phyloP scores from a whole-genome alignment of 2,113 vertebrate species.

The Cygnus buccinator region DNA sequence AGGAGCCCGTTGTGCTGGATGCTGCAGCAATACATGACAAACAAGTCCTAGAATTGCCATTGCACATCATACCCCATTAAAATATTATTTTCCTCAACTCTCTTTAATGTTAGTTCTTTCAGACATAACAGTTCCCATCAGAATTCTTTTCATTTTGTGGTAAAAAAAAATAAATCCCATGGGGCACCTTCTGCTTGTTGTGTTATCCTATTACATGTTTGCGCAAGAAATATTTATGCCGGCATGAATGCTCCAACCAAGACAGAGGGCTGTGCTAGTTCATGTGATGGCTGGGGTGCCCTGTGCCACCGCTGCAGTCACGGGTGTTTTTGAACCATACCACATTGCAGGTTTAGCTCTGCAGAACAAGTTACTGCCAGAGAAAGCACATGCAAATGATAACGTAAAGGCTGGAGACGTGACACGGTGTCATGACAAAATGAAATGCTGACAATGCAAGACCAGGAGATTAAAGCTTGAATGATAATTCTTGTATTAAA shows the following conservation, averaged over 20 bases:
- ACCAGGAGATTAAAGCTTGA: not conserved
- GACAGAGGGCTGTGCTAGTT: not conserved
- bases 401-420: not conserved
- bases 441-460: not conserved
- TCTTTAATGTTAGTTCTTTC: not conserved
- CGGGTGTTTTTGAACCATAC: not conserved
- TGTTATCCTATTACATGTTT: not conserved
- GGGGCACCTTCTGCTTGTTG: not conserved
- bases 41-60: not conserved
- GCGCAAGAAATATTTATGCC: not conserved
- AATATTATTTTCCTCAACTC: not conserved
- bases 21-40: not conserved
- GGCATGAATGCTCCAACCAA: not conserved
- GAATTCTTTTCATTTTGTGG: not conserved
- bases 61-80: not conserved
- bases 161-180: fast-evolving
- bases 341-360: not conserved
- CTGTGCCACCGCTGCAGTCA: not conserved
- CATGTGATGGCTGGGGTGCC: not conserved
- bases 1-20: not conserved
- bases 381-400: not conserved
- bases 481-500: not conserved
- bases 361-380: not conserved
- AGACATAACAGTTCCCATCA: not conserved
- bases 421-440: not conserved